Evolutionary conservation across 2,797 vertebrate species (phyloP).

Genomic region (Trachurus trachurus): DNA sequence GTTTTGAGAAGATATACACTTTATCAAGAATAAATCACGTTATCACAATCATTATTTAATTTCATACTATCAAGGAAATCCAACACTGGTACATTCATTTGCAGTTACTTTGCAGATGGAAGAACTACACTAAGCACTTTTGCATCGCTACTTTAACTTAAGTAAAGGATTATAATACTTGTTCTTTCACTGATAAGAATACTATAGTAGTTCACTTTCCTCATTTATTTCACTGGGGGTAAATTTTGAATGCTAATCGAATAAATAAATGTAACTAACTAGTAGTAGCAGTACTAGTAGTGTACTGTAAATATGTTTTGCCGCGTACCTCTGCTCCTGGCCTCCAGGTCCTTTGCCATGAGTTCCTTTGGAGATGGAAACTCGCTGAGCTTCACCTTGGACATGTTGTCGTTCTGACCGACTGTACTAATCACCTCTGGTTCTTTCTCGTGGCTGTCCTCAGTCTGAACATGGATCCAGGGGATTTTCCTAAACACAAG

Average conservation of each 20-base stretch:
- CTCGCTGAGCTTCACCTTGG: conserved; percentile 81
- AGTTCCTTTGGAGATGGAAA: conserved; percentile 89
- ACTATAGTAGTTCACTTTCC: background rate
- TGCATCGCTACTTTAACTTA: background rate
- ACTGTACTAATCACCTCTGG: conserved; percentile 96
- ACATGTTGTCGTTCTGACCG: conserved; percentile 90
- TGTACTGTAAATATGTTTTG: background rate
- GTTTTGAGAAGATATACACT: too few relatives aligned
- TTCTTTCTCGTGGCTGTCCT: conserved; percentile 96
- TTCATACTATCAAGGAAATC: too few relatives aligned
- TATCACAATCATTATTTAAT: too few relatives aligned
- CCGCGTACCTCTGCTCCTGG: conserved; percentile 88
- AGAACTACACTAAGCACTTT: background rate
- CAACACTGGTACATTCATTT: too few relatives aligned
- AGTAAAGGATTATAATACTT: background rate
- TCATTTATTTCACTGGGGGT: too few relatives aligned
- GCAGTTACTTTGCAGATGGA: too few relatives aligned
- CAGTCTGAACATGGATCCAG: conserved; percentile 96
- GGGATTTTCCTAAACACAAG: conserved; percentile 92
- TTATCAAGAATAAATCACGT: too few relatives aligned
- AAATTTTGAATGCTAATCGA: too few relatives aligned
- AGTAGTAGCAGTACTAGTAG: background rate
- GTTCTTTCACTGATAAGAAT: background rate
- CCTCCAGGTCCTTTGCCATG: conserved; percentile 93
- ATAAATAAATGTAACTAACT: background rate